A percentile compares a stretch with the other conserved stretches of the same genome.
These are phyloP conservation scores for Rugalucina vietnamica DNA, from an alignment of 2,888 invertebrate genomes.

Conservation along the genomic window DNA sequence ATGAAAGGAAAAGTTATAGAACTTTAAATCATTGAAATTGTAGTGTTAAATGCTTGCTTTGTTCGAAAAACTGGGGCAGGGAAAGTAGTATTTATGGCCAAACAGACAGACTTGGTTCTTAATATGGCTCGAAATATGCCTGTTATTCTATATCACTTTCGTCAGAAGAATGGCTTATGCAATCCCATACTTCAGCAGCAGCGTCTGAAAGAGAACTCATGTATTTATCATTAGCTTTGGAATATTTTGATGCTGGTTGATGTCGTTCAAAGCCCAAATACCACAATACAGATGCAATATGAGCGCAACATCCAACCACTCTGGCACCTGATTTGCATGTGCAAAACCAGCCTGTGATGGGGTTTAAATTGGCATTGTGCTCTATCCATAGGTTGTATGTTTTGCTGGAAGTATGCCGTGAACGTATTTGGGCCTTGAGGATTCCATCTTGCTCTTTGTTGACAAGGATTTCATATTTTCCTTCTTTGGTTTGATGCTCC, in stretches of 20 bases:
- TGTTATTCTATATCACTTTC: not conserved
- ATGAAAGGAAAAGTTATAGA: no score
- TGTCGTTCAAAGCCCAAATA: constrained; percentile 22
- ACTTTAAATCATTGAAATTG: no score
- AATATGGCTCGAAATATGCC: no score
- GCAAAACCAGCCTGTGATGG: constrained; percentile 33
- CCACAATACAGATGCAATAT: constrained; percentile 44
- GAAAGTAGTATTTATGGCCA: no score
- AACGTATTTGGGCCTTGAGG: not conserved
- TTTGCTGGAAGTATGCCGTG: not conserved
- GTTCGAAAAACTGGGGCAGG: no score
- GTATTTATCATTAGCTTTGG: not conserved
- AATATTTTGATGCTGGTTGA: not conserved
- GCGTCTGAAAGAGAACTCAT: not conserved
- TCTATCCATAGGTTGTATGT: not conserved
- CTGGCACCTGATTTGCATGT: constrained; percentile 32
- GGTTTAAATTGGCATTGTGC: not conserved
- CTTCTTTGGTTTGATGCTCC: not conserved
- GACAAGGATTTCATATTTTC: not conserved
- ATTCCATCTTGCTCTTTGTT: not conserved
- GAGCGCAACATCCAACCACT: constrained; percentile 49
- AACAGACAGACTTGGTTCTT: no score
- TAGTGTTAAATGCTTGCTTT: no score
- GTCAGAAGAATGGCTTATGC: not conserved
- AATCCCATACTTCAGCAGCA: not conserved